Percentiles rank a stretch among this genome's conserved stretches.
These are phyloP conservation scores for Agonopterix arenella DNA, from an alignment of 2,888 invertebrate species.

Conservation along the genomic window DNA sequence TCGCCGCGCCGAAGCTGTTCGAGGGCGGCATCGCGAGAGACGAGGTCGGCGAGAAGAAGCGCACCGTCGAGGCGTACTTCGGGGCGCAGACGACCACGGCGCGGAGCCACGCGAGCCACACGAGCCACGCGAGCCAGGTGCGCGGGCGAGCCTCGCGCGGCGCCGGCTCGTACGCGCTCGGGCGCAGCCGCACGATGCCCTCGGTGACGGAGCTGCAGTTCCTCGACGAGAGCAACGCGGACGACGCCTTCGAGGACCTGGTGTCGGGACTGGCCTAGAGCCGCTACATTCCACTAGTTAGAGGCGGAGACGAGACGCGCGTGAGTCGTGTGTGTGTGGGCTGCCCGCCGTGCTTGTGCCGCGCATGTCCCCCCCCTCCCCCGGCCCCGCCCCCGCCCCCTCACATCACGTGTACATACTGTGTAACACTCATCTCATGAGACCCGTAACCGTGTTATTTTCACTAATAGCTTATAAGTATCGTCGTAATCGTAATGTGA, in stretches of 20 bases:
- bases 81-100: constrained; percentile 39
- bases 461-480: constrained; percentile 69
- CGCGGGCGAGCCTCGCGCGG: constrained; percentile 40
- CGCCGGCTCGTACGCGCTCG: constrained; percentile 68
- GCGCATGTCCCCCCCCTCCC: constrained; percentile 34
- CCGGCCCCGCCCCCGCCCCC: constrained; percentile 22
- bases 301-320: constrained; percentile 68
- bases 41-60: constrained; percentile 81
- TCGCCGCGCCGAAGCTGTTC: constrained; percentile 86
- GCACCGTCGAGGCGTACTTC: constrained; percentile 86
- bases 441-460: constrained; percentile 67
- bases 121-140: constrained; percentile 17
- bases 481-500: constrained; percentile 26
- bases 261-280: constrained; percentile 79
- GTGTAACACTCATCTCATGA: constrained; percentile 58
- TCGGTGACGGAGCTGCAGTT: constrained; percentile 80
- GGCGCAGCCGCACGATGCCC: constrained; percentile 87
- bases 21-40: constrained; percentile 86
- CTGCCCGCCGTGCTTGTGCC: constrained; percentile 59
- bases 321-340: constrained; percentile 75
- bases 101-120: constrained; percentile 12
- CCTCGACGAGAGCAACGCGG: constrained; percentile 88
- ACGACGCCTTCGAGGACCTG: constrained; percentile 91
- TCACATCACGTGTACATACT: constrained; percentile 48
- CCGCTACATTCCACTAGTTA: constrained; percentile 66